Percentiles rank a stretch among this genome's conserved stretches.
Evolutionary conservation across 92 coral and sea anemone species (phyloP).

Genomic region (Phymanthus crucifer): DNA sequence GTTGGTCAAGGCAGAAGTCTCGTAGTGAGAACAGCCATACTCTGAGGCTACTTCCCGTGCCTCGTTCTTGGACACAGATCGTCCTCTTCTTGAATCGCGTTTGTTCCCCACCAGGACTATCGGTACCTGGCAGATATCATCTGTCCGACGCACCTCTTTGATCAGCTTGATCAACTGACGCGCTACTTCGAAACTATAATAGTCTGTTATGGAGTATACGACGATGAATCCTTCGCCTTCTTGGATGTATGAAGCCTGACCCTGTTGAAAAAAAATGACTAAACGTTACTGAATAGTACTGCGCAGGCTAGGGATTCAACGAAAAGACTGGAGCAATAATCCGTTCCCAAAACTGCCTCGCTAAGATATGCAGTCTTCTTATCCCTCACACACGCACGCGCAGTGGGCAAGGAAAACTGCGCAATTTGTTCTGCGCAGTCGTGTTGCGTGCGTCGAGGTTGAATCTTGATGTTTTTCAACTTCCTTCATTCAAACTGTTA

Average conservation of each 20-base stretch:
- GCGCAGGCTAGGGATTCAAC: background rate
- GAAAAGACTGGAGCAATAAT: too few species aligned
- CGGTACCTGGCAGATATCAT: constrained; percentile 81
- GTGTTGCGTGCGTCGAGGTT: too few species aligned
- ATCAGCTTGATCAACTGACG: constrained; percentile 82
- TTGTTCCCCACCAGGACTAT: constrained; percentile 94
- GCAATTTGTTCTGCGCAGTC: too few species aligned
- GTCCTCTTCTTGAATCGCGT: constrained; percentile 86
- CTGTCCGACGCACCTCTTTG: constrained; percentile 80
- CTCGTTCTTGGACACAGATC: constrained; percentile 81
- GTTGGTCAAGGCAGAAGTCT: constrained; percentile 90
- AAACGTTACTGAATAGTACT: background rate
- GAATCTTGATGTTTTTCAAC: too few species aligned
- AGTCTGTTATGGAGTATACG: constrained; percentile 95
- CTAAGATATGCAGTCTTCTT: too few species aligned
- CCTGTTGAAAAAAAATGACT: constrained; percentile 36
- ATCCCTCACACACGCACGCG: too few species aligned
- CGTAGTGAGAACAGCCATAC: constrained; percentile 85
- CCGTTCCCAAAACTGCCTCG: too few species aligned
- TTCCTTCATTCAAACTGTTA: too few species aligned
- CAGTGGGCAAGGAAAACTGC: too few species aligned
- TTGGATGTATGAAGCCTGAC: constrained; percentile 79
- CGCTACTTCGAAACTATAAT: constrained; percentile 94
- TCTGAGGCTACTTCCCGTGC: constrained; percentile 86
- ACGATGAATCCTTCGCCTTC: constrained; percentile 89